Evolutionary conservation across 2,797 vertebrate species (phyloP).

Genomic region (Choloepus didactylus): DNA sequence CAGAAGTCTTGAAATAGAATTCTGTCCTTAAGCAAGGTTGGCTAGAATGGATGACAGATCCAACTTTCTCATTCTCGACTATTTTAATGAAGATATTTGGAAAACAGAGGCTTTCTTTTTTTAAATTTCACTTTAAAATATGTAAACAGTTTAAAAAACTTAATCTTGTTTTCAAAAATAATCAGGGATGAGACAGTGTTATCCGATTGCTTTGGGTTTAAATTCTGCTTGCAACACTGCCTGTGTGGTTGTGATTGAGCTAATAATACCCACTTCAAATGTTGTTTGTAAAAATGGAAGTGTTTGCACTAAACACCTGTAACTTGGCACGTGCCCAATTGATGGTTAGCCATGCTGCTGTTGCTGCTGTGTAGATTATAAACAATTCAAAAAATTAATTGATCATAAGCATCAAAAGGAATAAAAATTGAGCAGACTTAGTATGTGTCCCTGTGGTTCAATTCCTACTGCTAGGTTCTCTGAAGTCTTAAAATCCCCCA

Average conservation of each 20-base stretch:
- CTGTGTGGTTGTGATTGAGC: background rate
- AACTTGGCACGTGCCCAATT: background rate
- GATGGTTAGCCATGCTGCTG: background rate
- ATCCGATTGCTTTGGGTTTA: background rate
- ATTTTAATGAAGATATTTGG: slow-evolving; percentile 31
- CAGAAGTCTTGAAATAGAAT: background rate
- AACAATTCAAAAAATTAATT: slow-evolving; percentile 1
- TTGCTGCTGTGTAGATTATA: background rate
- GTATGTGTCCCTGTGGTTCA: background rate
- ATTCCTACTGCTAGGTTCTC: background rate
- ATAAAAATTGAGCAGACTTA: background rate
- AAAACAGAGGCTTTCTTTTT: background rate
- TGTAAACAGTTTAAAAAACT: background rate
- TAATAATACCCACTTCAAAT: slow-evolving; percentile 14
- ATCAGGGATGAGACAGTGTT: background rate
- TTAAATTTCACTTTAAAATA: background rate
- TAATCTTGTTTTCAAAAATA: slow-evolving; percentile 36
- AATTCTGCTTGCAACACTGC: background rate
- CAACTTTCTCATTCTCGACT: background rate
- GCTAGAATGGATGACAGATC: background rate
- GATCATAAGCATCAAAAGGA: background rate
- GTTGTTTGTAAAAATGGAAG: background rate
- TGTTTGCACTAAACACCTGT: background rate
- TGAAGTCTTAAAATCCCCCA: background rate
- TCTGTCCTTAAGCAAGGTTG: background rate